These are phyloP conservation scores for Montipora capricornis DNA, from an alignment of 64 coral and sea anemone genomes.

Conservation along the genomic window DNA sequence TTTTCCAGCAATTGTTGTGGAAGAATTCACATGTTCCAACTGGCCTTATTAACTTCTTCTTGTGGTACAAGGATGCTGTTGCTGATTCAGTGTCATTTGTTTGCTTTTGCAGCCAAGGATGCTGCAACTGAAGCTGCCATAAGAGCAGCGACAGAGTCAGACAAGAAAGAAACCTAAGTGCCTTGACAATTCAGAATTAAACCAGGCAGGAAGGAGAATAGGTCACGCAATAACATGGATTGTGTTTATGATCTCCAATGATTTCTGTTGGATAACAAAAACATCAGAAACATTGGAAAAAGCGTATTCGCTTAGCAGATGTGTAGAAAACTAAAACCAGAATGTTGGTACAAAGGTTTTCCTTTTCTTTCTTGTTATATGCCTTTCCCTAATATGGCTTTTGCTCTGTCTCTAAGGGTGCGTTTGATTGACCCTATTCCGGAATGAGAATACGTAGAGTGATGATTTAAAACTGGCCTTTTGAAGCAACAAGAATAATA, in stretches of 20 bases:
- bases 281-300: not conserved
- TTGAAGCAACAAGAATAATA: no score
- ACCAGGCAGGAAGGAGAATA: not conserved
- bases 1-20: no score
- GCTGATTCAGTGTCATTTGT: not conserved
- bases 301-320: not conserved
- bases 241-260: not conserved
- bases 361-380: no score
- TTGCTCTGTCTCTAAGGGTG: no score
- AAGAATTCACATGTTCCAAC: no score
- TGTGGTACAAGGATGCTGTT: not conserved
- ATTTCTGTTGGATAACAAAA: not conserved
- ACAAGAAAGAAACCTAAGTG: conserved; percentile 74
- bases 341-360: no score
- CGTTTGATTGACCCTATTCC: no score
- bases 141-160: conserved; percentile 82
- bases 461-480: no score
- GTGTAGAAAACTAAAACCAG: no score
- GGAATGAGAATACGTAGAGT: no score
- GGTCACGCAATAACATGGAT: not conserved
- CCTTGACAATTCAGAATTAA: not conserved
- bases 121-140: conserved; percentile 90
- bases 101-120: conserved; percentile 74
- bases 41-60: not conserved
- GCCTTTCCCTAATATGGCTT: no score